Evolutionary conservation across 1,140 invertebrate species (phyloP).

Genomic region (Pomacea maculata): DNA sequence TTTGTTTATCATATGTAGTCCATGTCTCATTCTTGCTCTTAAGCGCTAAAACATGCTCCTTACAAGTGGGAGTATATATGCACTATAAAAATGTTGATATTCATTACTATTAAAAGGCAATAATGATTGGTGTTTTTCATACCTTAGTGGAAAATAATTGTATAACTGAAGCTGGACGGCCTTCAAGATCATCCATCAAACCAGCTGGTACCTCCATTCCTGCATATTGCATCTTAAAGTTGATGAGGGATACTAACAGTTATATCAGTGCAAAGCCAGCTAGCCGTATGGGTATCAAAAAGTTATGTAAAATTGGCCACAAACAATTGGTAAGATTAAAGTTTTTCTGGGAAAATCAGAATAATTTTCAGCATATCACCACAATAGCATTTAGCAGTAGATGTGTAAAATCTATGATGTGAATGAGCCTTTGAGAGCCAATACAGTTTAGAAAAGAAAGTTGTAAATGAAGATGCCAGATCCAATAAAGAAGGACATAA

Average conservation of each 20-base stretch:
- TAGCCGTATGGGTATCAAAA: not conserved
- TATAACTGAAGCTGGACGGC: not conserved
- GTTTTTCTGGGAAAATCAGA: too few relatives aligned
- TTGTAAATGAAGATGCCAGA: too few relatives aligned
- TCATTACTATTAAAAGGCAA: not conserved
- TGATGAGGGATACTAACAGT: not conserved
- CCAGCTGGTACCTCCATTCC: slow-evolving; percentile 22
- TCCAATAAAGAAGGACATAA: not conserved
- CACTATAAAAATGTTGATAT: not conserved
- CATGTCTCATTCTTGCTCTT: too few relatives aligned
- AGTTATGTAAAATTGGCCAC: not conserved
- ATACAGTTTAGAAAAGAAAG: too few relatives aligned
- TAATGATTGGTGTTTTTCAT: not conserved
- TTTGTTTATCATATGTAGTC: too few relatives aligned
- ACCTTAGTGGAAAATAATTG: not conserved
- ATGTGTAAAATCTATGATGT: not conserved
- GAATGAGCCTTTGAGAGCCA: too few relatives aligned
- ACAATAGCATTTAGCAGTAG: not conserved
- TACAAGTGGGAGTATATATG: not conserved
- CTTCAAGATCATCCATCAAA: slow-evolving; percentile 3
- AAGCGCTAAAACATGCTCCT: not conserved
- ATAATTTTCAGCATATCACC: not conserved
- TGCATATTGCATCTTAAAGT: not conserved
- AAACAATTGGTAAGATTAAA: not conserved
- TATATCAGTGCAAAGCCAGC: not conserved